Percentiles rank a stretch among this genome's conserved stretches.
Conservation (phyloP, 1,140 invertebrate species). For the Branchinecta lindahli region DNA sequence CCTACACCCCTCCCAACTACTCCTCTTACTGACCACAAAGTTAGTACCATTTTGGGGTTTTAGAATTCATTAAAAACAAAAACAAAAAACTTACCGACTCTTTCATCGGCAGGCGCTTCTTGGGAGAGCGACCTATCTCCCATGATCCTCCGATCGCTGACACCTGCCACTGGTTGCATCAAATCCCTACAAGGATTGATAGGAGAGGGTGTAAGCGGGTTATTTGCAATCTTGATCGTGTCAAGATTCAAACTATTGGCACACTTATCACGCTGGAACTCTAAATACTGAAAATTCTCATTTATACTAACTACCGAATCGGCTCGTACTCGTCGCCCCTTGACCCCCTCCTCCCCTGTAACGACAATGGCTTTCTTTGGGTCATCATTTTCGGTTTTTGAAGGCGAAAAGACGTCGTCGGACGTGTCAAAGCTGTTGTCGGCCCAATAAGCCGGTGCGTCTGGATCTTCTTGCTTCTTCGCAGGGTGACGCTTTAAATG, state of each 20-base stretch:
- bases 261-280: conserved; percentile 24
- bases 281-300: conserved; percentile 32
- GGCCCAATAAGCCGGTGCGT: neutral
- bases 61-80: neutral
- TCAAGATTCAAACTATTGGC: conserved; percentile 25
- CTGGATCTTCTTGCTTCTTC: neutral
- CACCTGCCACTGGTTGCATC: conserved; percentile 27
- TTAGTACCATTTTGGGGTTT: neutral
- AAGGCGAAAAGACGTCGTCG: neutral
- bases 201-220: conserved; percentile 25
- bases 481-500: no score
- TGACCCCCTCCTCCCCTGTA: neutral
- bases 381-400: neutral
- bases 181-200: conserved; percentile 29
- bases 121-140: conserved; percentile 65
- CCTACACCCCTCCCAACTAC: no score
- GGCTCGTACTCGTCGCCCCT: conserved; percentile 14
- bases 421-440: neutral
- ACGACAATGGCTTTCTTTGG: neutral
- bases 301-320: conserved; percentile 31
- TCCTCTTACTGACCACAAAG: no score
- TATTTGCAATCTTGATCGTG: conserved; percentile 22
- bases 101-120: conserved; percentile 62
- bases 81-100: conserved; percentile 46
- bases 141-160: conserved; percentile 40